Evolutionary conservation across 2,113 vertebrate species (phyloP), one percentile per base, ranked within the genome.

Genomic region (Lophotis ruficrista): DNA sequence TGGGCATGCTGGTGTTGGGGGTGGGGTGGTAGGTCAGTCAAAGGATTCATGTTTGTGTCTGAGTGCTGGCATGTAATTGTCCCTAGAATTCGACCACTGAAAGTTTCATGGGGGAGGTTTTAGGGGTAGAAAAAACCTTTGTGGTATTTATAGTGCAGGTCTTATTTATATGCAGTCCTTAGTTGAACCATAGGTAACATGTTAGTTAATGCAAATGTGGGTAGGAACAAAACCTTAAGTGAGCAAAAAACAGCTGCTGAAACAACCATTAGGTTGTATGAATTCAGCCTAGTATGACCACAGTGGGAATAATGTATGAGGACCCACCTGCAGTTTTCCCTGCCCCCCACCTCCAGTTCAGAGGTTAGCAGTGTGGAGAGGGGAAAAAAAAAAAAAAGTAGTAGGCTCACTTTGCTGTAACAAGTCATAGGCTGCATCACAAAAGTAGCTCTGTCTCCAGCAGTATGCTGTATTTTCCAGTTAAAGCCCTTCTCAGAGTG

Each of bases 181-280:
- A 84, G 64, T 56, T 58, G 84, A 94, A 71, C 50, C 37, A 38
- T 53, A 68, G 64, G 54, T 73, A 54, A 25, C 0, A 0, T 79
- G 20, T 70, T 83, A 64, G 30, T 57, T 80, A 41, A 41, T 86
- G 54, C 24, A 88, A 8, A 50, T 83, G 25, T 28, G 58, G 17
- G 21, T 72, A 31, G 60, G 51, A 93, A 18, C 50, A 93, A 86
- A 94, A 86, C 47, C n/a, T 24, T 14, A 41, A 90, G 48, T 33
- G 53, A 64, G 75, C 51, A 90, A 89, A 78, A 97, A 91, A 66
- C 58, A 91, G 17, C 57, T 85, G 73, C 75, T 85, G 92, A 85
- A 85, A 53, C 35, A 45, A 7, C 72, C 12, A 15, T 20, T 41
- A 56, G 54, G 28, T 79, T 81, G 56, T 70, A 12, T 70, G 33